Conservation (phyloP, 2,888 invertebrate genomes). For the Ochlodes sylvanus region DNA sequence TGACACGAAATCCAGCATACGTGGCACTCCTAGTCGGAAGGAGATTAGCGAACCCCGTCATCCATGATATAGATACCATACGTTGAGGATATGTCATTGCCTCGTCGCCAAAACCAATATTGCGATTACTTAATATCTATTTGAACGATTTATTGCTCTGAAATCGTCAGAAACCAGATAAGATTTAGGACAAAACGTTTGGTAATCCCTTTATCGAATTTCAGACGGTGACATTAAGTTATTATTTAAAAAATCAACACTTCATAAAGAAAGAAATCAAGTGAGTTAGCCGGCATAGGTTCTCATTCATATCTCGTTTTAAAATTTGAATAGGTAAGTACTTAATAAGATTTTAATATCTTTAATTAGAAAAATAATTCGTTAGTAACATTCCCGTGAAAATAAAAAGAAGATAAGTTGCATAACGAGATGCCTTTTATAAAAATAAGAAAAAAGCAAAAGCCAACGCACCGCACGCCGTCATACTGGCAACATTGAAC, state of each 20-base stretch:
- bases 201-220: constrained; percentile 19
- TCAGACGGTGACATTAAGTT: background rate
- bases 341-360: constrained; percentile 25
- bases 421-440: constrained; percentile 70
- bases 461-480: constrained; percentile 70
- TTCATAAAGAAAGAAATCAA: too few species aligned
- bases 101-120: constrained; percentile 49
- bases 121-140: constrained; percentile 45
- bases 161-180: constrained; percentile 31
- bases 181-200: constrained; percentile 22
- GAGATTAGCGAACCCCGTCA: constrained; percentile 66
- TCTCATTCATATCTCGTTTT: too few species aligned
- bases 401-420: constrained; percentile 60
- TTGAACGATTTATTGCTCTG: constrained; percentile 41
- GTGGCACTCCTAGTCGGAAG: constrained; percentile 63
- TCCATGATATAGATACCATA: constrained; percentile 60
- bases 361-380: constrained; percentile 46
- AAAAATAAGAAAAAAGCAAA: constrained; percentile 66
- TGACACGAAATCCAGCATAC: constrained; percentile 60
- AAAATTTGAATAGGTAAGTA: background rate
- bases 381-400: constrained; percentile 46
- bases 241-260: too few species aligned
- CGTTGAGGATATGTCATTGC: constrained; percentile 51
- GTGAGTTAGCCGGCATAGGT: too few species aligned
- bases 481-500: constrained; percentile 80